These are phyloP conservation scores for Nephrocerus scutellatus DNA, from an alignment of 2,888 invertebrate species.

Conservation along the genomic window DNA sequence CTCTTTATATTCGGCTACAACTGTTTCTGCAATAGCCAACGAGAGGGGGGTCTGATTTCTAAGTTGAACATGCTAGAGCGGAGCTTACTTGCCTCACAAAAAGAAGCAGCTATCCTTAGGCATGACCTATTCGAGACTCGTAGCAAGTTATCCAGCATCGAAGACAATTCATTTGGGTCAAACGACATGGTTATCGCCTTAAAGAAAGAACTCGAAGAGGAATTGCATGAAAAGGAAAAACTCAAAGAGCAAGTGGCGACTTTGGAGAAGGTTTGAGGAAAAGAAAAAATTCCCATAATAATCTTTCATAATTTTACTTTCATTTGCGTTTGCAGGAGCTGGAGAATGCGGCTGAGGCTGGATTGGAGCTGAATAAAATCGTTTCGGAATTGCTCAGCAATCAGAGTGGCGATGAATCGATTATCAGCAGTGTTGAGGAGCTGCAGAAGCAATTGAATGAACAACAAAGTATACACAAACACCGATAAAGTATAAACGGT, in stretches of 20 bases:
- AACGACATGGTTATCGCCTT: constrained; percentile 65
- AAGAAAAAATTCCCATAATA: background rate
- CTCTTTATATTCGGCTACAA: constrained; percentile 70
- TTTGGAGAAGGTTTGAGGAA: constrained; percentile 54
- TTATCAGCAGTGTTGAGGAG: constrained; percentile 59
- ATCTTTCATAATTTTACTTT: background rate
- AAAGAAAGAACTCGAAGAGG: constrained; percentile 57
- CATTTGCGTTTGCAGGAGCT: constrained; percentile 50
- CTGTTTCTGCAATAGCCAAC: constrained; percentile 66
- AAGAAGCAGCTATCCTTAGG: constrained; percentile 62
- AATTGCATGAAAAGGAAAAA: constrained; percentile 47
- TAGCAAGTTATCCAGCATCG: constrained; percentile 56
- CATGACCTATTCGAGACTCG: constrained; percentile 56
- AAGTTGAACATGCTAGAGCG: constrained; percentile 60
- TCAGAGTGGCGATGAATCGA: constrained; percentile 58
- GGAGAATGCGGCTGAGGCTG: constrained; percentile 74
- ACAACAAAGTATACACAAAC: constrained; percentile 50
- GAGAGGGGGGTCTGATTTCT: constrained; percentile 63
- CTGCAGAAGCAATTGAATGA: constrained; percentile 59
- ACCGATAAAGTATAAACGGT: background rate
- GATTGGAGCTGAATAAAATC: constrained; percentile 65
- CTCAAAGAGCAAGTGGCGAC: constrained; percentile 62
- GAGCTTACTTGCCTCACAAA: constrained; percentile 52
- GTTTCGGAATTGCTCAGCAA: constrained; percentile 60
- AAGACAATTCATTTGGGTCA: constrained; percentile 64